A percentile compares a stretch with the other conserved stretches of the same genome.
Evolutionary conservation across 2,113 vertebrate genomes (phyloP).

Genomic region (Cyanoramphus novaezelandiae): DNA sequence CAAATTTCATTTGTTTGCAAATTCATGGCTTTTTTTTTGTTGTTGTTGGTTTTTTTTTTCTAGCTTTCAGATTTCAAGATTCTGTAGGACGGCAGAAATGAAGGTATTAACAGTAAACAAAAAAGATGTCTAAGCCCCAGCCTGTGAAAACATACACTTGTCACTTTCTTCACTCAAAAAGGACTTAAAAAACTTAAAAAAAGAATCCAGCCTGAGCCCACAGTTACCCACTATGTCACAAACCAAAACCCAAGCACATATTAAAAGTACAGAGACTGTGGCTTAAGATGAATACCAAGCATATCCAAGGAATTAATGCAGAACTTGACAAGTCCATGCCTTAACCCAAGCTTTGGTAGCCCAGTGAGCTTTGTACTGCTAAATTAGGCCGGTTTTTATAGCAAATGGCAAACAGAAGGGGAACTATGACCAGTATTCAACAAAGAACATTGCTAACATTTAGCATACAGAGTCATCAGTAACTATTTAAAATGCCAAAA

Average conservation of each 20-base stretch:
- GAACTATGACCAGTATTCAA: background rate
- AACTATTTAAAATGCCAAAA: background rate
- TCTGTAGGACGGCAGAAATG: background rate
- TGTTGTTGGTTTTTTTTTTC: background rate
- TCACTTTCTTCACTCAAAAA: background rate
- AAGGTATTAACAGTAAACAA: background rate
- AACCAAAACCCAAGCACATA: background rate
- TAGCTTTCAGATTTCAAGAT: background rate
- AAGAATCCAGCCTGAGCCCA: background rate
- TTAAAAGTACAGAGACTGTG: background rate
- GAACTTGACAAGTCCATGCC: background rate
- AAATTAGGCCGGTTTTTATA: background rate
- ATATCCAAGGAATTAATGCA: background rate
- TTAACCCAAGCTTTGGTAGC: background rate
- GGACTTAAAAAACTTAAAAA: background rate
- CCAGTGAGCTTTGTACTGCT: background rate
- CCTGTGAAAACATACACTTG: background rate
- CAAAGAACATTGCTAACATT: background rate
- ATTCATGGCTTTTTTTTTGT: background rate
- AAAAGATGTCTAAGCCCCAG: background rate
- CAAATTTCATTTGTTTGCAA: background rate
- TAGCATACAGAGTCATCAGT: fast-evolving
- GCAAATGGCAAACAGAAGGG: background rate
- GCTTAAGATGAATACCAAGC: background rate
- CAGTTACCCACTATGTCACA: background rate